Evolutionary conservation across 2,888 invertebrate genomes (phyloP).

Genomic region (Rhyacophila evoluta): DNA sequence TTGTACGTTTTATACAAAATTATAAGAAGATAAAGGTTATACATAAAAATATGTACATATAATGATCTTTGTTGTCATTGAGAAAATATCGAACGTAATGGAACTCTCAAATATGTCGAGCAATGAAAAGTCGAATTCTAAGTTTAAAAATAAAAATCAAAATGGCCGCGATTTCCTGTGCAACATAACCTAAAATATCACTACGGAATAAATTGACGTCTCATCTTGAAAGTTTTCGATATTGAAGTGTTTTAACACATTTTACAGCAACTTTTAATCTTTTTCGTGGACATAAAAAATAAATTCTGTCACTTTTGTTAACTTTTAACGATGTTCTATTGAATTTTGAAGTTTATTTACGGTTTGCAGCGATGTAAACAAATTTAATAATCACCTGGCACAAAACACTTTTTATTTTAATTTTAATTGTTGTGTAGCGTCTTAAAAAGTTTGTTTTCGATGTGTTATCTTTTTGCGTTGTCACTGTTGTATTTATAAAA

Average conservation of each 20-base stretch:
- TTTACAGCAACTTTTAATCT: too few relatives aligned
- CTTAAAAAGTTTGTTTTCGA: background rate
- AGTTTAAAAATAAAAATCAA: conserved; percentile 23
- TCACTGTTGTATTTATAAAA: background rate
- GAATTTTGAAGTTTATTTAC: background rate
- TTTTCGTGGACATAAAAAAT: too few relatives aligned
- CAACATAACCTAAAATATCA: background rate
- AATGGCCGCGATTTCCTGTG: conserved; percentile 11
- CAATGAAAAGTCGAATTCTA: background rate
- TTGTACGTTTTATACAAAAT: too few relatives aligned
- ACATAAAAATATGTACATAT: too few relatives aligned
- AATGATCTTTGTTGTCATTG: too few relatives aligned
- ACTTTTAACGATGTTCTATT: background rate
- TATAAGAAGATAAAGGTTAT: too few relatives aligned
- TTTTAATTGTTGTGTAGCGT: too few relatives aligned
- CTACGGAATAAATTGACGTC: background rate
- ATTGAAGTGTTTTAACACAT: too few relatives aligned
- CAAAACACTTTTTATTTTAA: background rate
- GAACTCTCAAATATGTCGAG: background rate
- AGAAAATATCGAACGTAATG: too few relatives aligned
- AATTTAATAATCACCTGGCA: background rate
- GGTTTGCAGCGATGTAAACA: background rate
- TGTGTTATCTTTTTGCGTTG: background rate
- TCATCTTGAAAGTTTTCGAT: background rate
- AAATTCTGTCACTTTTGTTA: background rate